A percentile compares a stretch with the other conserved stretches of the same genome.
These are phyloP conservation scores for Pseudomugil tenellus DNA, from an alignment of 2,797 vertebrate species.

Conservation along the genomic window DNA sequence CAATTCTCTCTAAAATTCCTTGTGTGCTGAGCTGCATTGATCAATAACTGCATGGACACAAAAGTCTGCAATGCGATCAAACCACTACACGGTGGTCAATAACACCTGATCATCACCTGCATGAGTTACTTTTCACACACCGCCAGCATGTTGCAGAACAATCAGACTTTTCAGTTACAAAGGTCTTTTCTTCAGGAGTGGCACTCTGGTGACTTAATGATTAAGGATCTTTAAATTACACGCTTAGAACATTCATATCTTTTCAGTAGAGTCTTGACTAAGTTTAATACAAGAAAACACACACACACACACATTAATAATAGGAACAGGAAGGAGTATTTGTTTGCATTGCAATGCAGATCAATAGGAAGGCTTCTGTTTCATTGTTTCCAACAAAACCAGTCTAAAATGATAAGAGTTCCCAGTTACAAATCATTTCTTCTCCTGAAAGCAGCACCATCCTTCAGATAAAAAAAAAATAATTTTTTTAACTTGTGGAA, in stretches of 20 bases:
- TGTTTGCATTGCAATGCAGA: slow-evolving; percentile 31
- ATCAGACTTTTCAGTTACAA: slow-evolving; percentile 33
- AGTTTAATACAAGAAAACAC: slow-evolving; percentile 1
- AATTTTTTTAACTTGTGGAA: neutral
- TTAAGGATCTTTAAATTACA: slow-evolving; percentile 34
- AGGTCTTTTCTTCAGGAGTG: slow-evolving; percentile 46
- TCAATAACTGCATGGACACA: slow-evolving; percentile 5
- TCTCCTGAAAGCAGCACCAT: slow-evolving; percentile 10
- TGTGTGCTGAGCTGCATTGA: slow-evolving; percentile 13
- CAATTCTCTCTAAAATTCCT: slow-evolving; percentile 1
- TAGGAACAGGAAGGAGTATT: slow-evolving; percentile 39
- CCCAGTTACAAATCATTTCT: slow-evolving; percentile 14
- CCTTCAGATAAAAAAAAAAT: neutral
- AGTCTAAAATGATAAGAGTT: slow-evolving; percentile 1
- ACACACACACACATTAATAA: slow-evolving; percentile 16
- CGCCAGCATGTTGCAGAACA: slow-evolving; percentile 41
- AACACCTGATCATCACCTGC: slow-evolving; percentile 9
- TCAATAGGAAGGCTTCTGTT: slow-evolving; percentile 45
- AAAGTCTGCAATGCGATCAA: slow-evolving; percentile 5
- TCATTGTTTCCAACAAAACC: slow-evolving; percentile 19
- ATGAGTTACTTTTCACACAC: slow-evolving; percentile 43
- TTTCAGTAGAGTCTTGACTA: slow-evolving; percentile 25
- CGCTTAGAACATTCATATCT: slow-evolving; percentile 19
- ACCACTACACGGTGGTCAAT: slow-evolving; percentile 3
- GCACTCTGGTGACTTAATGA: slow-evolving; percentile 59